Evolutionary conservation across 2,113 vertebrate genomes (phyloP).

Genomic region (Menura novaehollandiae): DNA sequence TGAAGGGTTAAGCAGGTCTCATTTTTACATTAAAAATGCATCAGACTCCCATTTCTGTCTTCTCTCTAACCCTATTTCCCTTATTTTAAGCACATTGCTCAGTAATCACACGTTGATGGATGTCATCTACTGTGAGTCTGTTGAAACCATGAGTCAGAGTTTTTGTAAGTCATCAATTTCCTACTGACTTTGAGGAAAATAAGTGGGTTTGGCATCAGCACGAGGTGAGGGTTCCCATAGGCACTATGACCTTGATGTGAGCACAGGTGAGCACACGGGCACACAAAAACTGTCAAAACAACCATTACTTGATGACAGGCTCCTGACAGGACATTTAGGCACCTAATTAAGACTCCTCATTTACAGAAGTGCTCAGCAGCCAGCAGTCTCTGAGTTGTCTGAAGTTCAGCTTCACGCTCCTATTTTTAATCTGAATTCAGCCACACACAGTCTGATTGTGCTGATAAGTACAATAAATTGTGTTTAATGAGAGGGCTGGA

Average conservation of each 20-base stretch:
- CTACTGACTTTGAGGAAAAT: accelerated
- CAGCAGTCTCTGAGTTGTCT: neutral
- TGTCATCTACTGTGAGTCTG: neutral
- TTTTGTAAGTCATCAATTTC: neutral
- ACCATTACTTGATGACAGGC: neutral
- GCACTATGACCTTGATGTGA: neutral
- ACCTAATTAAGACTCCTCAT: neutral
- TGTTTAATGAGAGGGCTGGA: neutral
- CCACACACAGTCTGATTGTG: too few relatives aligned
- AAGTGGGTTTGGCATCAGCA: neutral
- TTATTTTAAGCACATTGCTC: neutral
- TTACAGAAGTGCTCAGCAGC: neutral
- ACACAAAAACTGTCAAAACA: neutral
- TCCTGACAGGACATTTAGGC: neutral
- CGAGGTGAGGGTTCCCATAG: neutral
- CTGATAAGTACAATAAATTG: neutral
- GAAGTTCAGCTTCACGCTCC: neutral
- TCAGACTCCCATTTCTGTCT: neutral
- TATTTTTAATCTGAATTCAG: neutral
- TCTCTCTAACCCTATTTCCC: neutral
- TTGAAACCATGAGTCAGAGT: neutral
- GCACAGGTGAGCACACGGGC: accelerated
- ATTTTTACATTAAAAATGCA: neutral
- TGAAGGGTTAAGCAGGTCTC: neutral
- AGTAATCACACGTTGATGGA: neutral